phyloP scores from a whole-genome alignment of 1,140 invertebrate species.

The Bactericera cockerelli region DNA sequence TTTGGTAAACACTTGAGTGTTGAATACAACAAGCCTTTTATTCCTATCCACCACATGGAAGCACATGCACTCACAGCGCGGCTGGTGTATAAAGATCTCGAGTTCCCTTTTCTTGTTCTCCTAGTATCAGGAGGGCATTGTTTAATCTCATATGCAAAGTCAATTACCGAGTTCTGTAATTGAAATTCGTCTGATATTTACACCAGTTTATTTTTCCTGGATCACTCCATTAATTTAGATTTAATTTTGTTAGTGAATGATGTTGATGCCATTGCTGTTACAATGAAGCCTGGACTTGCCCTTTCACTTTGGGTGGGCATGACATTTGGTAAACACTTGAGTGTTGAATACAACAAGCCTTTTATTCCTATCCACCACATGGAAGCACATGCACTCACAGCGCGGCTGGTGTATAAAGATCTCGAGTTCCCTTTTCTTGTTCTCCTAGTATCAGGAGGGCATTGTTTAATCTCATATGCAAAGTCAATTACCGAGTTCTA shows the following conservation, averaged over 20 bases:
- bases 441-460: conserved; percentile 80
- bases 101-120: conserved; percentile 80
- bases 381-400: conserved; percentile 93
- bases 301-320: conserved; percentile 65
- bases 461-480: conserved; percentile 69
- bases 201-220: no score
- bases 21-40: conserved; percentile 60
- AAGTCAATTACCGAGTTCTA: conserved; percentile 58
- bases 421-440: conserved; percentile 80
- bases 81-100: conserved; percentile 46
- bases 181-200: no score
- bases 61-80: conserved; percentile 85
- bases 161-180: conserved; percentile 56
- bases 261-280: conserved; percentile 80
- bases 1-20: conserved; percentile 67
- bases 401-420: conserved; percentile 47
- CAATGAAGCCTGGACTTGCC: conserved; percentile 70
- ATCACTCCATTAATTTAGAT: no score
- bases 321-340: conserved; percentile 67
- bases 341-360: conserved; percentile 52
- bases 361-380: conserved; percentile 96
- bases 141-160: conserved; percentile 59
- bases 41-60: conserved; percentile 97
- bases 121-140: conserved; percentile 87
- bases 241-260: conserved; percentile 37